phyloP scores from a whole-genome alignment of 2,888 invertebrate species.

The Conchocele bisecta region DNA sequence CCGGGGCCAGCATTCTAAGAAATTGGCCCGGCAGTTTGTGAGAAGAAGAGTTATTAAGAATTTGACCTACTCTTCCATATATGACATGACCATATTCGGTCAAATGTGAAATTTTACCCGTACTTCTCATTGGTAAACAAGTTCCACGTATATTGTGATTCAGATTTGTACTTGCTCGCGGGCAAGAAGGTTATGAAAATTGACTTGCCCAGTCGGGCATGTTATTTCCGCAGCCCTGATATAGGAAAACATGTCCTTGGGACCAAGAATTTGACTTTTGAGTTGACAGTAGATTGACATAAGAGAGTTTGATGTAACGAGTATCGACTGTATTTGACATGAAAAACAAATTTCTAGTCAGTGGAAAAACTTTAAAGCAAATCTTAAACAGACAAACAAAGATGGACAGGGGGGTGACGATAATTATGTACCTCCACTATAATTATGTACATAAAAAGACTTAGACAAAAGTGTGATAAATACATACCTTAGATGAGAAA shows the following conservation, averaged over 20 bases:
- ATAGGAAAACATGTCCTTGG: too few relatives aligned
- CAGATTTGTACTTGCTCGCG: too few relatives aligned
- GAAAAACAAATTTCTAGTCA: background rate
- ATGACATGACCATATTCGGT: too few relatives aligned
- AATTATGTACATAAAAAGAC: background rate
- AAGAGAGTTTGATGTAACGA: too few relatives aligned
- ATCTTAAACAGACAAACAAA: too few relatives aligned
- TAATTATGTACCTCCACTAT: background rate
- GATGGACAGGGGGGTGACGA: too few relatives aligned
- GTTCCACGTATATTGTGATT: background rate
- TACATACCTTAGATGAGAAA: slow-evolving; percentile 74
- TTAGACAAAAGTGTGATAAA: background rate
- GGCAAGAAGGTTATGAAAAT: background rate
- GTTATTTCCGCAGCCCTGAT: background rate
- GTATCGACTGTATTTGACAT: too few relatives aligned
- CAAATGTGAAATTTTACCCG: too few relatives aligned
- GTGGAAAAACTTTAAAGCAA: background rate
- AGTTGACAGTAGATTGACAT: background rate
- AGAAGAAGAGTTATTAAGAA: too few relatives aligned
- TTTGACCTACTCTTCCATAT: slow-evolving; percentile 70
- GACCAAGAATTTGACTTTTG: too few relatives aligned
- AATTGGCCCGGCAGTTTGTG: too few relatives aligned
- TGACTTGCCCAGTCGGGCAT: background rate
- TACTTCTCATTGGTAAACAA: slow-evolving; percentile 57
- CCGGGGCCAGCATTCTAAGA: too few relatives aligned